Conservation (phyloP, 2,113 vertebrate genomes). For the Gasterosteus aculeatus region DNA sequence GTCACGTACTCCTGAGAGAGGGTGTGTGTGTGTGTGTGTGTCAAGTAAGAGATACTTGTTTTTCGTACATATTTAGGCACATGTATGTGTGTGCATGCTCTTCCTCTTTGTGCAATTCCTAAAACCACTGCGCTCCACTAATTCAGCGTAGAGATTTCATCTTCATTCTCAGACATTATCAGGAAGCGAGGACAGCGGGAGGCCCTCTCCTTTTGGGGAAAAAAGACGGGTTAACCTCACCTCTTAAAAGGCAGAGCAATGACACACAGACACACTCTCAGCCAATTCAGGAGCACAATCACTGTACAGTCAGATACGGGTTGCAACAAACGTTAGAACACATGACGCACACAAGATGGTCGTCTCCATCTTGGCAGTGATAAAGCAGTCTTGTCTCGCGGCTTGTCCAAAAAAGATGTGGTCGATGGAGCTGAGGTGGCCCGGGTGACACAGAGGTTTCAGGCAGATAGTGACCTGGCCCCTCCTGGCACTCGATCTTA, state of each 20-base stretch:
- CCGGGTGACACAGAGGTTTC: no score
- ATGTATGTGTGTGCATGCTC: not conserved
- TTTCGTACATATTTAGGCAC: conserved; percentile 1
- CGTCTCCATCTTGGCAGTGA: no score
- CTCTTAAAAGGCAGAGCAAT: conserved; percentile 1
- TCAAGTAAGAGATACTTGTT: conserved; percentile 10
- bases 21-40: no score
- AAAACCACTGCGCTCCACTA: not conserved
- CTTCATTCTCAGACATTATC: conserved; percentile 3
- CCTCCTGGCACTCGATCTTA: no score
- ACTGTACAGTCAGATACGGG: not conserved
- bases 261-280: not conserved
- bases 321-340: conserved; percentile 11
- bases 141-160: not conserved
- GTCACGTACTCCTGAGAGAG: not conserved
- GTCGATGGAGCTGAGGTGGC: no score
- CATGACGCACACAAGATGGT: not conserved
- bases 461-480: no score
- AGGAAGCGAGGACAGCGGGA: conserved; percentile 4
- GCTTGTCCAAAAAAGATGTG: no score
- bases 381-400: no score
- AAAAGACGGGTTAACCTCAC: not conserved
- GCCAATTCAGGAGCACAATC: not conserved
- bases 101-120: not conserved
- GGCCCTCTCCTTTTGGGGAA: not conserved